Evolutionary conservation across 2,797 vertebrate genomes (phyloP).

Genomic region (Leucoraja ocellata): DNA sequence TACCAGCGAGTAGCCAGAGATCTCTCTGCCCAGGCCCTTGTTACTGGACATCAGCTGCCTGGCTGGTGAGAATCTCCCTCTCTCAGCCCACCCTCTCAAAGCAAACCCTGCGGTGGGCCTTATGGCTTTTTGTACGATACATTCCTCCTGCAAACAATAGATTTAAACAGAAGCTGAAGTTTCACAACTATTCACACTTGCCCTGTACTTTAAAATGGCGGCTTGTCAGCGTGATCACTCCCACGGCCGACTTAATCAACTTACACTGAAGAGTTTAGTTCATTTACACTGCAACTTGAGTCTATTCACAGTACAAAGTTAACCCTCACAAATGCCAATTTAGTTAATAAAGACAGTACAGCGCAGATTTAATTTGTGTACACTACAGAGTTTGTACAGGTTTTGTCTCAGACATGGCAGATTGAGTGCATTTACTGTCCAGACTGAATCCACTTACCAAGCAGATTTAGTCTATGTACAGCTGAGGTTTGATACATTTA

Average conservation of each 20-base stretch:
- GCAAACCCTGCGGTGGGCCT: not conserved
- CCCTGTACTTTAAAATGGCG: not conserved
- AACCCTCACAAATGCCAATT: not conserved
- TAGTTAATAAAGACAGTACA: not conserved
- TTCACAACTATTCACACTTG: not conserved
- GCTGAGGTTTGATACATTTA: not conserved
- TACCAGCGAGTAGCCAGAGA: not conserved
- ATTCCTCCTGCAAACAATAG: not conserved
- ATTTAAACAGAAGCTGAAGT: not conserved
- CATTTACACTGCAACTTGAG: not conserved
- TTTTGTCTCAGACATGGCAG: not conserved
- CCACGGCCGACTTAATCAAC: not conserved
- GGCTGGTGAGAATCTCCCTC: not conserved
- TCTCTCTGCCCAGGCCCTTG: not conserved
- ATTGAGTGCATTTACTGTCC: not conserved
- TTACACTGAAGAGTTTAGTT: not conserved
- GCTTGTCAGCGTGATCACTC: constrained; percentile 5
- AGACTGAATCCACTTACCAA: not conserved
- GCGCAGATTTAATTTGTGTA: not conserved
- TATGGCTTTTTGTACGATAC: too few species aligned
- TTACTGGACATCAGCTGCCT: not conserved
- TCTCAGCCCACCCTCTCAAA: not conserved
- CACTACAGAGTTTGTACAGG: too few species aligned
- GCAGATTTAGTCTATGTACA: not conserved
- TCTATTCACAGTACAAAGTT: not conserved